Conservation (phyloP, 2,113 vertebrate genomes). For the Paraplagusia blochii region DNA sequence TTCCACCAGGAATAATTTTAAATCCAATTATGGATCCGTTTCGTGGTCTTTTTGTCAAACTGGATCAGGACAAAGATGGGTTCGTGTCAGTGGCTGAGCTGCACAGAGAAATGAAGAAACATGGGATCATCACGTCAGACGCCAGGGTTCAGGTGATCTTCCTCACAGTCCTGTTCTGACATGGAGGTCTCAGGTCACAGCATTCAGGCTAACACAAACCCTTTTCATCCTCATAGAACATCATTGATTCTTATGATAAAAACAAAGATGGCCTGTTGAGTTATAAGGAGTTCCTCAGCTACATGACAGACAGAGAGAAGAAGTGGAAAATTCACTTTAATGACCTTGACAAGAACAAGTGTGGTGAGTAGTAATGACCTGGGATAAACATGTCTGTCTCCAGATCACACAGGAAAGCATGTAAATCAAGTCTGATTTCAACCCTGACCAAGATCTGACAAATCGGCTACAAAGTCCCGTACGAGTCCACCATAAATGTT, state of each 20-base stretch:
- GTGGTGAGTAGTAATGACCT: constrained; percentile 58
- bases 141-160: constrained; percentile 67
- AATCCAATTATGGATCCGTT: constrained; percentile 66
- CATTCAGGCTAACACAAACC: not conserved
- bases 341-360: constrained; percentile 73
- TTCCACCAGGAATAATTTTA: not conserved
- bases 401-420: not conserved
- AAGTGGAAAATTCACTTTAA: constrained; percentile 77
- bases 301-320: constrained; percentile 74
- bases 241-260: constrained; percentile 67
- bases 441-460: not conserved
- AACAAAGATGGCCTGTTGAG: constrained; percentile 69
- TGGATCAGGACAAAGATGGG: constrained; percentile 72
- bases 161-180: too few species aligned
- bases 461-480: too few species aligned
- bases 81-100: constrained; percentile 70
- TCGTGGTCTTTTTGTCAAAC: constrained; percentile 66
- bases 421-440: not conserved
- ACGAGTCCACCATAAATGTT: not conserved
- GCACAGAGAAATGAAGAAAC: constrained; percentile 69
- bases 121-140: constrained; percentile 63
- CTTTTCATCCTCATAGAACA: constrained; percentile 41
- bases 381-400: not conserved
- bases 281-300: constrained; percentile 73
- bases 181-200: too few species aligned